Conservation (phyloP, 1,140 invertebrate genomes). For the Copidosoma floridanum region DNA sequence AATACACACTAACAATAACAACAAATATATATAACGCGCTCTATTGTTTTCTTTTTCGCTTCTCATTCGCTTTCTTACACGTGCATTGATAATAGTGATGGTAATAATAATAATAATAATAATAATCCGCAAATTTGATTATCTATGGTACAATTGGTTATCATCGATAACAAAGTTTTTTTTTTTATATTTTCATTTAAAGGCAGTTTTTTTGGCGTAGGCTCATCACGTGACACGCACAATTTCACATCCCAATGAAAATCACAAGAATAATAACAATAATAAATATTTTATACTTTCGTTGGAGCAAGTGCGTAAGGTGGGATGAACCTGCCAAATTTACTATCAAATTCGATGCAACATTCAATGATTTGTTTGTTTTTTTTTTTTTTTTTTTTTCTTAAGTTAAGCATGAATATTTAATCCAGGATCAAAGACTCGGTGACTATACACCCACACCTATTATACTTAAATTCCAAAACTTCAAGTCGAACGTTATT, state of each 20-base stretch:
- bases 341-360: constrained; percentile 12
- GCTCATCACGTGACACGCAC: background rate
- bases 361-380: constrained; percentile 17
- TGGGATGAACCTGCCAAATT: background rate
- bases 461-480: too few species aligned
- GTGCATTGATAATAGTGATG: constrained; percentile 12
- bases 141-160: constrained; percentile 23
- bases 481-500: too few species aligned
- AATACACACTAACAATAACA: constrained; percentile 26
- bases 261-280: too few species aligned
- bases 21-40: constrained; percentile 20
- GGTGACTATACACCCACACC: constrained; percentile 13
- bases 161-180: constrained; percentile 10
- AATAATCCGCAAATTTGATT: constrained; percentile 10
- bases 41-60: constrained; percentile 6
- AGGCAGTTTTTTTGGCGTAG: background rate
- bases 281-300: constrained; percentile 1
- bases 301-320: background rate
- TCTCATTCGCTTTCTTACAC: constrained; percentile 1
- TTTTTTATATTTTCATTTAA: too few species aligned
- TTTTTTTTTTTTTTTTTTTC: too few species aligned
- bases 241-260: background rate
- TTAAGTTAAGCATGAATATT: constrained; percentile 24
- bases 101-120: too few species aligned
- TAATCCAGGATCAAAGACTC: constrained; percentile 26